Evolutionary conservation across 2,113 vertebrate genomes (phyloP).

Genomic region (Octodon degus): DNA sequence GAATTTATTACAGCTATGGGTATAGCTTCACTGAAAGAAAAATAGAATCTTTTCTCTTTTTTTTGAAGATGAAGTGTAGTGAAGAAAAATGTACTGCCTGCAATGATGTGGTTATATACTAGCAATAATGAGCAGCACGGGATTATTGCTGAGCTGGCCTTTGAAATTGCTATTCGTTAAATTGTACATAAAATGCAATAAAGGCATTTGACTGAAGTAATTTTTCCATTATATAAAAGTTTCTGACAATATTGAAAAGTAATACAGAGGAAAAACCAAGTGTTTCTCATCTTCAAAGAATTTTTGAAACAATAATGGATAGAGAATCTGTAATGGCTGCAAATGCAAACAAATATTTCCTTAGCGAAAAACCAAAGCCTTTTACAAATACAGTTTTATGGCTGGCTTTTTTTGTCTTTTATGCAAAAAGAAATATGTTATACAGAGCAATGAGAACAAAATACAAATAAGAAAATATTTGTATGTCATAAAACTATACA

Average conservation of each 20-base stretch:
- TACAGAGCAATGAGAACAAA: not conserved
- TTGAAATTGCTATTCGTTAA: slow-evolving; percentile 57
- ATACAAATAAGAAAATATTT: not conserved
- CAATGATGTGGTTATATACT: not conserved
- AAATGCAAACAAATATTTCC: slow-evolving; percentile 40
- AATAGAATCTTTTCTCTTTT: not conserved
- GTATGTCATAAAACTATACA: not conserved
- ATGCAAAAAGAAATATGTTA: not conserved
- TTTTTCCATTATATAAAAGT: slow-evolving; percentile 57
- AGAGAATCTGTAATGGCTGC: not conserved
- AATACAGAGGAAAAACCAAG: slow-evolving; percentile 17
- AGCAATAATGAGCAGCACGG: not conserved
- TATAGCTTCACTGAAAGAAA: slow-evolving; percentile 6
- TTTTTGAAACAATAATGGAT: slow-evolving; percentile 10
- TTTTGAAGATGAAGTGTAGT: slow-evolving; percentile 33
- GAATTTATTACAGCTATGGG: not conserved
- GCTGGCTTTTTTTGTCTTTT: not conserved
- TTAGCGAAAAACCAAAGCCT: not conserved
- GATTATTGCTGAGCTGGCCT: slow-evolving; percentile 3
- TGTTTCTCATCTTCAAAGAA: slow-evolving; percentile 12
- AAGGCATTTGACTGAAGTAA: slow-evolving; percentile 41
- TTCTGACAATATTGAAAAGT: slow-evolving; percentile 64
- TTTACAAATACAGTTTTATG: not conserved
- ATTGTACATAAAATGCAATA: slow-evolving; percentile 40
- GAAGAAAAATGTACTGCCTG: not conserved